A percentile compares a stretch with the other conserved stretches of the same genome.
These are phyloP conservation scores for Chironomus tentans DNA, from an alignment of 2,888 invertebrate genomes.

Conservation along the genomic window DNA sequence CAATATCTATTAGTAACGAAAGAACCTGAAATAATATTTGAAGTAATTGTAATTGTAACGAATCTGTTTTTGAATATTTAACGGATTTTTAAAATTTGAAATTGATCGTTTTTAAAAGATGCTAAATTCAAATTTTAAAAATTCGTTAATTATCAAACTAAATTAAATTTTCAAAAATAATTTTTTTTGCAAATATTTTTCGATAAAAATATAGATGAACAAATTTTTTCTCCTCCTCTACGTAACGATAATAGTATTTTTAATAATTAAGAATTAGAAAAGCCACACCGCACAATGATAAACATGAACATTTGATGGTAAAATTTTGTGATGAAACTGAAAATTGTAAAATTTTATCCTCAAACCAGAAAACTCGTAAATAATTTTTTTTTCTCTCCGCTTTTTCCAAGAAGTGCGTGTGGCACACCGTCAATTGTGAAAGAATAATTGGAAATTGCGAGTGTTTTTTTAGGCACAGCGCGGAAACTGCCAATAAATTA, in stretches of 20 bases:
- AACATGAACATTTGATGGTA: slow-evolving; percentile 7
- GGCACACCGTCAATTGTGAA: background rate
- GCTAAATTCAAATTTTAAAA: too few species aligned
- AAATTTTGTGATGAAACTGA: slow-evolving; percentile 21
- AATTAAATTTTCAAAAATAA: background rate
- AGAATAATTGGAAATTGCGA: background rate
- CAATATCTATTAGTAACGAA: background rate
- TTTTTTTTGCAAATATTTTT: background rate
- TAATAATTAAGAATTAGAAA: background rate
- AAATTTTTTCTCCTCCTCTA: background rate
- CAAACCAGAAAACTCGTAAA: background rate
- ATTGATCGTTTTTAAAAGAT: too few species aligned
- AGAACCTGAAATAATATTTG: background rate
- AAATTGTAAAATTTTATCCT: slow-evolving; percentile 25
- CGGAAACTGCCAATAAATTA: slow-evolving; percentile 18
- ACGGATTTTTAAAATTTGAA: background rate
- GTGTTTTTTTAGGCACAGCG: slow-evolving; percentile 2
- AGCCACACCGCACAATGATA: background rate
- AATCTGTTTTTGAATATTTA: too few species aligned
- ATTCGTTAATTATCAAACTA: background rate
- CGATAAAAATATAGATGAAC: background rate
- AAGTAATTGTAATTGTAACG: too few species aligned
- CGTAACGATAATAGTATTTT: background rate
- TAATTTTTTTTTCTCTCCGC: too few species aligned
- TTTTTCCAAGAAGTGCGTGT: too few species aligned